Evolutionary conservation across 2,888 invertebrate genomes (phyloP), one percentile per base, ranked within the genome.

Genomic region (Spodoptera littoralis): DNA sequence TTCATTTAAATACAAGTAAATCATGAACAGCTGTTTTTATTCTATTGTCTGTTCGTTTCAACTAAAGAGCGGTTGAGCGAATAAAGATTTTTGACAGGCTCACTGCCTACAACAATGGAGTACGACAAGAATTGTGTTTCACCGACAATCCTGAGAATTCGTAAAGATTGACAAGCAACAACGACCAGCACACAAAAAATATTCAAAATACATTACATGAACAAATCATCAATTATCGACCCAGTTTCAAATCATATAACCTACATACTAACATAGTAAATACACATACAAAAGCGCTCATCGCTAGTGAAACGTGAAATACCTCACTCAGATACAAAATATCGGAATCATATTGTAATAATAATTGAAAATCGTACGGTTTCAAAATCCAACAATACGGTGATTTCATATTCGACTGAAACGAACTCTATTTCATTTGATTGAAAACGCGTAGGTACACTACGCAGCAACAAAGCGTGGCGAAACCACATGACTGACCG

Each of bases 401-500:
- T 65, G 46, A 58, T 72, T 76, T 63, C 48, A 60, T 65, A 61
- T 75, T 73, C 59, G 49, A 43, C 18, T 49, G 53, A 48, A 54
- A 53, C 44, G 44, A 60, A 73, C 49, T 64, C 42, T 13, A 67
- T 73, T 70, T 46, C 63, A 57, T 66, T 62, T 57, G 53, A 73
- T 73, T 68, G 67, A 79, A 70, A 62, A 57, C 27, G 41, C 22
- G 36, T 42, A 36, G 41, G 55, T 58, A 46, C 30, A 36, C 9
- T 36, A 36, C 36, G 36, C 36, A 9, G 43, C 54, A 53, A 77
- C 71, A 74, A 71, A 82, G 81, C 77, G 77, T 77, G 73, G 69
- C 56, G 82, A 84, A 84, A 86, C 84, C 88, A 79, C 85, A 85
- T 70, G 62, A 84, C 73, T 87, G 87, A 84, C 87, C 87, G 74